Conservation (phyloP, 2,113 vertebrate genomes). For the Apodemus sylvaticus region DNA sequence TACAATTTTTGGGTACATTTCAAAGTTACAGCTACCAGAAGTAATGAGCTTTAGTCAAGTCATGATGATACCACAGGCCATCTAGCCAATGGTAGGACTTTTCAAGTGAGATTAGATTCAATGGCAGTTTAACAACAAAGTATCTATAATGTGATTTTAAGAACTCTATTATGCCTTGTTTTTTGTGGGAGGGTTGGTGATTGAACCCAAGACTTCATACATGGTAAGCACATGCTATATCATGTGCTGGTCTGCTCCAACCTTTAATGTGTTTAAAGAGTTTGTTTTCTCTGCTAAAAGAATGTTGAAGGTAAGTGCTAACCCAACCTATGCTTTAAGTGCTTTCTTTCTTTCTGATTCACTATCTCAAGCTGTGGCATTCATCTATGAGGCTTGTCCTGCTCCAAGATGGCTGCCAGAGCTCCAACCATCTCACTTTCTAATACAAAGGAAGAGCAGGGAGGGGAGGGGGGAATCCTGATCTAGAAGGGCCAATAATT, state of each 20-base stretch:
- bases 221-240: background rate
- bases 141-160: background rate
- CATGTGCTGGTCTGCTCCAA: background rate
- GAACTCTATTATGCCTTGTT: background rate
- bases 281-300: conserved; percentile 19
- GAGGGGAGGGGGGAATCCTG: background rate
- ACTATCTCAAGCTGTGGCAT: background rate
- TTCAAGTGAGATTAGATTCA: background rate
- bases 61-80: background rate
- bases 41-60: background rate
- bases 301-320: background rate
- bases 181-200: background rate
- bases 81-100: background rate
- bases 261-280: background rate
- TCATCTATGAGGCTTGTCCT: background rate
- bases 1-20: background rate
- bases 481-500: background rate
- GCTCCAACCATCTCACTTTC: background rate
- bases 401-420: background rate
- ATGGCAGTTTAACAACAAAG: background rate
- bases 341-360: background rate
- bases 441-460: background rate
- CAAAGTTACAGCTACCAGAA: conserved; percentile 3
- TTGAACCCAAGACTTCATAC: background rate
- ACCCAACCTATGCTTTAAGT: background rate